Evolutionary conservation across 2,888 invertebrate species (phyloP), one percentile per base, ranked within the genome.

Genomic region (Drosophila borborema): DNA sequence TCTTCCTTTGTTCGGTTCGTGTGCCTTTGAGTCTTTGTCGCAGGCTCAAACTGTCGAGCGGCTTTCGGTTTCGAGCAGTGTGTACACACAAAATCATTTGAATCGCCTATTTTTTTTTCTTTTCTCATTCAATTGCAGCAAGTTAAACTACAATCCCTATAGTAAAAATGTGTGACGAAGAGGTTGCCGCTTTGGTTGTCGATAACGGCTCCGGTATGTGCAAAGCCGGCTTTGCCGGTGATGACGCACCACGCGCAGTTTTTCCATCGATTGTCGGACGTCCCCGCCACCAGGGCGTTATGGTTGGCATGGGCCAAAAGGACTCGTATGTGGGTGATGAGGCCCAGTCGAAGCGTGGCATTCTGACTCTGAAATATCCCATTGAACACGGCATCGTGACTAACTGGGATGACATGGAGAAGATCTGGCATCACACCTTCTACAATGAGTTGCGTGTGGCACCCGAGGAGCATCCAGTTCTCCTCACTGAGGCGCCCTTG

Each of bases 391-490:
- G 98, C 91, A 98, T 98, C 94, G 97, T 98, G 92, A 98, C 98
- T 94, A 98, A 98, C 96, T 98, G 98, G 98, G 98, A 98, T 91
- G 98, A 98, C 92, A 98, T 99, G 98, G 98, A 99, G 94, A 98
- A 99, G 94, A 98, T 99, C 94, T 99, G 98, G 98, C 98, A 99
- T 94, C 98, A 99, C 95, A 98, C 98, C 92, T 99, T 99, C 96
- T 99, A 99, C 96, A 99, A 99, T 93, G 98, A 98, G 94, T 95
- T 99, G 92, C 96, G 99, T 94, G 98, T 98, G 58, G 98, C 98
- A 67, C 98, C 98, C 70, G 98, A 97, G 93, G 97, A 98, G 92
- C 97, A 97, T 93, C 97, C 97, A 62, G 97, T 97, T 49, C 95
- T 97, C 84, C 94, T 97, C 90, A 97, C 97, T 55, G 97, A 97